Conservation (phyloP, 2,113 vertebrate genomes). For the Anoura caudifer region DNA sequence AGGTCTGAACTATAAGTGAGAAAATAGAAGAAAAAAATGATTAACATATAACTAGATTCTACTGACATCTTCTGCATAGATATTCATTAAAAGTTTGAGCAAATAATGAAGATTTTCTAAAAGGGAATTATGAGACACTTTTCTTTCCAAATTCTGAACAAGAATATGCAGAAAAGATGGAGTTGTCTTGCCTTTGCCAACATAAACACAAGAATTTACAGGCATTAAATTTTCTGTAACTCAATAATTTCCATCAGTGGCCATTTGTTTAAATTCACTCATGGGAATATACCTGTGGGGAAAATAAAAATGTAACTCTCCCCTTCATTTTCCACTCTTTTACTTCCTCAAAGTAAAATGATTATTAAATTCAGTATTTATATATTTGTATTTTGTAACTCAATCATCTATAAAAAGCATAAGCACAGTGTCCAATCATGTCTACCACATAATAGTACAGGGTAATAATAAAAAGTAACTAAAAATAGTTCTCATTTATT, state of each 20-base stretch:
- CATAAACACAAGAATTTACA: not conserved
- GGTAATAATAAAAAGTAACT: not conserved
- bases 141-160: not conserved
- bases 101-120: not conserved
- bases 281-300: not conserved
- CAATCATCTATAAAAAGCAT: not conserved
- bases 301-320: not conserved
- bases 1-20: slow-evolving; percentile 35
- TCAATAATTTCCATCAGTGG: not conserved
- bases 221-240: not conserved
- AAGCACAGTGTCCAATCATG: not conserved
- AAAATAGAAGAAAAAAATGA: slow-evolving; percentile 49
- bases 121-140: not conserved
- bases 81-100: slow-evolving; percentile 39
- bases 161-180: not conserved
- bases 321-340: not conserved
- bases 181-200: not conserved
- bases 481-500: not conserved
- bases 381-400: not conserved
- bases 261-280: not conserved
- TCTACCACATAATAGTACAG: not conserved
- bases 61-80: not conserved
- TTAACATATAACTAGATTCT: not conserved
- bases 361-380: not conserved
- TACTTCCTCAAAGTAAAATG: not conserved